Conservation (phyloP, 2,797 vertebrate genomes). For the Pyrocephalus nanus region DNA sequence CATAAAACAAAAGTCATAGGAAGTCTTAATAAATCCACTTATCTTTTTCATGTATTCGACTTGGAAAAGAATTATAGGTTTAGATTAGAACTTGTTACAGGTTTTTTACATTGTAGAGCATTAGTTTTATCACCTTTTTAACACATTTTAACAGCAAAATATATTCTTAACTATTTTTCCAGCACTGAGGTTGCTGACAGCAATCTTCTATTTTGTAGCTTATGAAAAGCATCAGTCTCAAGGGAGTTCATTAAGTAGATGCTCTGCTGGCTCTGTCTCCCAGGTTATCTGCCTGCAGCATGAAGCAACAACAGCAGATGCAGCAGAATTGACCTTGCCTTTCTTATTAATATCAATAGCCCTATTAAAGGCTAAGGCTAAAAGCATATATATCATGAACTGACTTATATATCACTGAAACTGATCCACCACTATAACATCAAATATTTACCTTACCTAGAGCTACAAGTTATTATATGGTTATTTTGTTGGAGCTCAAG, state of each 20-base stretch:
- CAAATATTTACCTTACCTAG: slow-evolving; percentile 71
- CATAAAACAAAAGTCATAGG: neutral
- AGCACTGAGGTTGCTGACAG: slow-evolving; percentile 65
- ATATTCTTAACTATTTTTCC: slow-evolving; percentile 27
- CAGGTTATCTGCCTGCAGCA: slow-evolving; percentile 50
- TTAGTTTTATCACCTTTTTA: neutral
- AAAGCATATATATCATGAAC: slow-evolving; percentile 45
- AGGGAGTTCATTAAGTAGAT: slow-evolving; percentile 79
- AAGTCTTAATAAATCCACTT: neutral
- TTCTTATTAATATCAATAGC: slow-evolving; percentile 63
- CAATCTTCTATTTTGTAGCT: slow-evolving; percentile 70
- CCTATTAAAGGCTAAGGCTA: slow-evolving; percentile 75
- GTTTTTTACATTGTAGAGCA: neutral
- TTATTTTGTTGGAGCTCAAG: slow-evolving; percentile 65
- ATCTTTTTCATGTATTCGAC: neutral
- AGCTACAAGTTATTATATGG: slow-evolving; percentile 77
- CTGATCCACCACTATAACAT: slow-evolving; percentile 68
- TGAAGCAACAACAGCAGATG: slow-evolving; percentile 20
- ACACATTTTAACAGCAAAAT: neutral
- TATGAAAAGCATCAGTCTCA: slow-evolving; percentile 55
- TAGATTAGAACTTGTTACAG: neutral
- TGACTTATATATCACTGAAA: slow-evolving; percentile 37
- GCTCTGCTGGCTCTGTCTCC: slow-evolving; percentile 18
- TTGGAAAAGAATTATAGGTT: neutral
- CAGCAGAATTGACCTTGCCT: slow-evolving; percentile 51